A percentile compares a stretch with the other conserved stretches of the same genome.
These are phyloP conservation scores for Eleginops maclovinus DNA, from an alignment of 2,113 vertebrate genomes.

Conservation along the genomic window DNA sequence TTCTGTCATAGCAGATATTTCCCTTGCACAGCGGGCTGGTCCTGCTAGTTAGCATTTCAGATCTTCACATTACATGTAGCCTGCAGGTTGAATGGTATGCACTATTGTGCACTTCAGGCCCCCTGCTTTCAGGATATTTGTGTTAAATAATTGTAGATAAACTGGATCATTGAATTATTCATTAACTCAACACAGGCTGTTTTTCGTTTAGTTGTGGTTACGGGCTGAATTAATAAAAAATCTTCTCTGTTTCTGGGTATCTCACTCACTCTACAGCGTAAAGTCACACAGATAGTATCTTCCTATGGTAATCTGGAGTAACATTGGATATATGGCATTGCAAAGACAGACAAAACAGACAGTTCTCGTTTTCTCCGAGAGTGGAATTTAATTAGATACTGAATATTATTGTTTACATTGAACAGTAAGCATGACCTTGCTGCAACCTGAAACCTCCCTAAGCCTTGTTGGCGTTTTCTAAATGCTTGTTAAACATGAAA, in stretches of 20 bases:
- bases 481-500: constrained; percentile 48
- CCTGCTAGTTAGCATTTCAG: constrained; percentile 47
- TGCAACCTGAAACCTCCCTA: background rate
- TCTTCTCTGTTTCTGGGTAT: constrained; percentile 40
- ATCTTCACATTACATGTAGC: background rate
- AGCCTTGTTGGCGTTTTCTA: background rate
- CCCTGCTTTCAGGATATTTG: background rate
- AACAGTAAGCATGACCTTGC: constrained; percentile 14
- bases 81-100: background rate
- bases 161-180: constrained; percentile 32
- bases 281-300: constrained; percentile 15
- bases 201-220: constrained; percentile 28
- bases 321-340: too few relatives aligned
- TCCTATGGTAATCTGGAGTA: too few relatives aligned
- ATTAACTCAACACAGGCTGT: constrained; percentile 7
- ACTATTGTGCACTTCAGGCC: background rate
- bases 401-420: constrained; percentile 50
- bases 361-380: background rate
- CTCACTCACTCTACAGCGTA: constrained; percentile 32
- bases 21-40: constrained; percentile 59
- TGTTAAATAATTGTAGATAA: constrained; percentile 12
- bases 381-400: constrained; percentile 19
- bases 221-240: constrained; percentile 64
- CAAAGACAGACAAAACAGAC: background rate
- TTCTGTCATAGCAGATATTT: constrained; percentile 13